A percentile compares a stretch with the other conserved stretches of the same genome.
Conservation (phyloP, 2,113 vertebrate genomes). For the Hippotragus niger region DNA sequence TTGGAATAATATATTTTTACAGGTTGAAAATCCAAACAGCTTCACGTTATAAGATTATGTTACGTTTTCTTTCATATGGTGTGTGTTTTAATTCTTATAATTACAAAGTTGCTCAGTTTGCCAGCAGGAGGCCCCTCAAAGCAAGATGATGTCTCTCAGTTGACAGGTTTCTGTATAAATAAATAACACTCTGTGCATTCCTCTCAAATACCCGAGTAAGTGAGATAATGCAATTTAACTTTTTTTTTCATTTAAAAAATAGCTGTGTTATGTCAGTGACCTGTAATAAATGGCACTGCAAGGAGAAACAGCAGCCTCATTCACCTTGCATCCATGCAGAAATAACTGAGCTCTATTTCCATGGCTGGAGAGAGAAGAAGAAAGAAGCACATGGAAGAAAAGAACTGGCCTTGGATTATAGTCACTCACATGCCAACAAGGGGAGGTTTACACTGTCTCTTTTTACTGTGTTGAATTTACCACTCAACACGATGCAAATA, state of each 20-base stretch:
- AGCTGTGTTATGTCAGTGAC: constrained; percentile 85
- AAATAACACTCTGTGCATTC: constrained; percentile 65
- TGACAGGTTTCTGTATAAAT: constrained; percentile 70
- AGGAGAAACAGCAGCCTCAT: constrained; percentile 83
- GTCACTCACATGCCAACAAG: constrained; percentile 36
- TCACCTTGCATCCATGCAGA: constrained; percentile 92
- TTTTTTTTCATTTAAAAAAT: constrained; percentile 73
- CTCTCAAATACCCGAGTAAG: constrained; percentile 38
- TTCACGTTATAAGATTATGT: not conserved
- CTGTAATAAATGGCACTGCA: constrained; percentile 90
- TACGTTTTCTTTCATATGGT: constrained; percentile 24
- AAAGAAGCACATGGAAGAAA: constrained; percentile 61
- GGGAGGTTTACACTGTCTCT: constrained; percentile 28
- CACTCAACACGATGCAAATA: not conserved
- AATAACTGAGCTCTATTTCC: constrained; percentile 83
- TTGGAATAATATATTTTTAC: not conserved
- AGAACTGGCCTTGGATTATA: constrained; percentile 84
- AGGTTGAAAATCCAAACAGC: constrained; percentile 38
- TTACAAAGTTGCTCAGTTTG: constrained; percentile 64
- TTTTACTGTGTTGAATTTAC: not conserved
- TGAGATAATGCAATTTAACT: constrained; percentile 70
- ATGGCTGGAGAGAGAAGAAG: constrained; percentile 78
- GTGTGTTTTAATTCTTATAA: constrained; percentile 68
- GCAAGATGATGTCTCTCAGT: constrained; percentile 62
- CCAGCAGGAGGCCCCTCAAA: constrained; percentile 71